Percentiles rank a stretch among this genome's conserved stretches.
Conservation (phyloP, 2,797 vertebrate species). For the Eptatretus atami region DNA sequence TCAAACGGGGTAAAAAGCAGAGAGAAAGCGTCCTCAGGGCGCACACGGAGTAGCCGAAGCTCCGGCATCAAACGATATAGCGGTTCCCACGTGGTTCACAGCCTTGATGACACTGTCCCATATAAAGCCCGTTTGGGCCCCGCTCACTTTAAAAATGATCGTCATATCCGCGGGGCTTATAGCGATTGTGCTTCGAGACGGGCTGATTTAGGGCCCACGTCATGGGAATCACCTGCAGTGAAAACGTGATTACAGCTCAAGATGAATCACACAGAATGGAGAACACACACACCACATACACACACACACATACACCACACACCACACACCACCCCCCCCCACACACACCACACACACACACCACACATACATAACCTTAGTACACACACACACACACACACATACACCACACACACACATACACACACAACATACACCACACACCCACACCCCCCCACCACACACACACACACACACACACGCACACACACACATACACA, state of each 20-base stretch:
- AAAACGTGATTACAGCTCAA: not conserved
- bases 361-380: not conserved
- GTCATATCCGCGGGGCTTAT: constrained; percentile 4
- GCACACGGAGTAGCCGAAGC: no score
- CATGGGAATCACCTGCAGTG: constrained; percentile 5
- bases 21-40: no score
- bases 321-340: no score
- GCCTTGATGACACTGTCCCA: no score
- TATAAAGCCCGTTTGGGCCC: no score
- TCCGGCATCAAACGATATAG: no score
- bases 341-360: not conserved
- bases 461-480: no score
- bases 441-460: no score
- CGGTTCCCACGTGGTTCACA: no score
- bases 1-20: no score
- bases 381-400: not conserved
- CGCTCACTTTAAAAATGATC: constrained; percentile 1
- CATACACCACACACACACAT: not conserved
- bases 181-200: not conserved
- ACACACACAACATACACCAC: not conserved
- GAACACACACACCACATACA: not conserved
- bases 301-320: not conserved
- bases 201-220: constrained; percentile 4
- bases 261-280: constrained; percentile 3
- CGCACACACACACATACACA: no score